Conservation (phyloP, 2,888 invertebrate genomes). For the Parascotia fuliginaria region DNA sequence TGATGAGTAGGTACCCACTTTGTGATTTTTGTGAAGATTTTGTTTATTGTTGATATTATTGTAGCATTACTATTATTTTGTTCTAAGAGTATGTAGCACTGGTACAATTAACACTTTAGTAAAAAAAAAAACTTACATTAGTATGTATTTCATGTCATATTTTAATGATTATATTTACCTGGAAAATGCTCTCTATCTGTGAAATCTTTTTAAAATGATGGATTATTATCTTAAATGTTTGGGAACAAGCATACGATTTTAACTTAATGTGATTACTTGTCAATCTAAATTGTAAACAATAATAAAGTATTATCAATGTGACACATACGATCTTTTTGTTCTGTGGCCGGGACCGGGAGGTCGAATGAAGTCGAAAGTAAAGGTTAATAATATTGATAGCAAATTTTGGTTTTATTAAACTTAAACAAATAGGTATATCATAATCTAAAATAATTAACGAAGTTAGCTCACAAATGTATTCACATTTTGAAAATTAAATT, state of each 20-base stretch:
- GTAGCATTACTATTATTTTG: slow-evolving; percentile 20
- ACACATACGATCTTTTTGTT: slow-evolving; percentile 15
- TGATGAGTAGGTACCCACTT: too few species aligned
- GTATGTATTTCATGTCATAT: slow-evolving; percentile 18
- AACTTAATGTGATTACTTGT: slow-evolving; percentile 29
- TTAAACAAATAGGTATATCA: not conserved
- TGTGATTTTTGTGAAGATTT: slow-evolving; percentile 72
- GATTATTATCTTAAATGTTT: slow-evolving; percentile 15
- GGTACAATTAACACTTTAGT: slow-evolving; percentile 20
- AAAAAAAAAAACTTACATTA: slow-evolving; percentile 24
- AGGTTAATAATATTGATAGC: slow-evolving; percentile 33
- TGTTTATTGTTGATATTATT: slow-evolving; percentile 56
- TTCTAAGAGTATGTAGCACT: slow-evolving; percentile 18
- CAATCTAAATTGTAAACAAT: slow-evolving; percentile 26
- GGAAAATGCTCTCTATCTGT: slow-evolving; percentile 37
- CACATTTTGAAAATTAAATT: slow-evolving; percentile 58
- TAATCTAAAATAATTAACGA: not conserved
- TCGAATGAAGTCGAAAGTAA: slow-evolving; percentile 24
- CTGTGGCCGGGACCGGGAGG: too few species aligned
- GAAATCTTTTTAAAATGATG: slow-evolving; percentile 19
- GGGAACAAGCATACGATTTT: slow-evolving; percentile 29
- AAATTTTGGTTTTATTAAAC: slow-evolving; percentile 38
- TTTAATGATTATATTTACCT: slow-evolving; percentile 6
- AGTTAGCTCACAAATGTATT: slow-evolving; percentile 41
- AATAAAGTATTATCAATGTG: slow-evolving; percentile 32